Conservation (phyloP, 2,113 vertebrate species). For the Ancistrus triradiatus region DNA sequence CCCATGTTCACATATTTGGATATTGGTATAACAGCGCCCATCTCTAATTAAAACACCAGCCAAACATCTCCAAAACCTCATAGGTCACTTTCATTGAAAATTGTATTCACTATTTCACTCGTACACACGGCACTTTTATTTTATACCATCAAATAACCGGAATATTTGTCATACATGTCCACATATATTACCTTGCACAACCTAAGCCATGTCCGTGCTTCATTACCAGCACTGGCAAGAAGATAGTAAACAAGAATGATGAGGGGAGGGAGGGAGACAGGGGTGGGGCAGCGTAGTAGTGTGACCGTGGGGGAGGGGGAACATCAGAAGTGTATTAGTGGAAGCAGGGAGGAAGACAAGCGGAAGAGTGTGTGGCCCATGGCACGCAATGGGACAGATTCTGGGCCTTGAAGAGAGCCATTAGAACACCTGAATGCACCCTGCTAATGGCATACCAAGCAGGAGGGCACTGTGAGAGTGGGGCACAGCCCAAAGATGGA, state of each 20-base stretch:
- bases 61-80: too few species aligned
- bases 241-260: constrained; percentile 36
- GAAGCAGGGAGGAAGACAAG: constrained; percentile 45
- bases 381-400: constrained; percentile 71
- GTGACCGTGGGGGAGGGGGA: constrained; percentile 23
- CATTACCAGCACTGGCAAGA: too few species aligned
- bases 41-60: too few species aligned
- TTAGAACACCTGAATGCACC: constrained; percentile 68
- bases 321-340: constrained; percentile 24
- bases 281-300: constrained; percentile 56
- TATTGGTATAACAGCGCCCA: too few species aligned
- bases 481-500: constrained; percentile 61
- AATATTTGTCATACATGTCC: too few species aligned
- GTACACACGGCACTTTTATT: too few species aligned
- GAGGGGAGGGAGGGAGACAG: constrained; percentile 46
- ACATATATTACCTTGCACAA: too few species aligned
- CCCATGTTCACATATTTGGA: too few species aligned
- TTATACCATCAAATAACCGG: too few species aligned
- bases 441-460: constrained; percentile 61
- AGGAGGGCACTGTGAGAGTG: constrained; percentile 44
- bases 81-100: too few species aligned
- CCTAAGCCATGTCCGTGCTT: too few species aligned
- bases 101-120: too few species aligned
- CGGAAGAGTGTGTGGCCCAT: constrained; percentile 63
- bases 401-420: constrained; percentile 67